Base-by-base conservation (phyloP, 2,888 invertebrate genomes). In the Tachystola acroxantha region DNA sequence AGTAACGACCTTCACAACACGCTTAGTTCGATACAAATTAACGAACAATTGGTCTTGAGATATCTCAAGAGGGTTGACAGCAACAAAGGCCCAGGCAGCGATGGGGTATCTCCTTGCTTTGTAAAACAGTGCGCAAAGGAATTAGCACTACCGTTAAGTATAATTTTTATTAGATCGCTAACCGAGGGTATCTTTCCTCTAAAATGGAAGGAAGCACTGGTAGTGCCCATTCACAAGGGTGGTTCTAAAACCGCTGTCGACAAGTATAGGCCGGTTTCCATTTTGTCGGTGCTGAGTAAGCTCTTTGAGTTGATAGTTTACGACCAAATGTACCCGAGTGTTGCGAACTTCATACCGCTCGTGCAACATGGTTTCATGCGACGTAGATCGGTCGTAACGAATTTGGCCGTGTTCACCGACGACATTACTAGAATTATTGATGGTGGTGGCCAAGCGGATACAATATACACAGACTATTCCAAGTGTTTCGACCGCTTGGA, bases 221-320 rank as follows among this genome's bases (percentile, higher is more conserved):
- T 39, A 5, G 34, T 32, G n/a, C 34, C 39, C 13, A 26, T 39
- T n/a, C 34, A 39, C 22, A 39, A 39, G 26, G 16, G 30, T 9
- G 39, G 31, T 6, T 11, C 31, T 7, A 31, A 14, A 26, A 16
- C 28, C 6, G 14, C 11, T 3, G 22, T 39, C 1, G 34, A 34
- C 30, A 39, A 39, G 26, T 39, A 39, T 26, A 14, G 39, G 11
- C 39, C 39, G 3, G 20, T 39, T 7, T 39, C 39, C 2, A 39
- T 34, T 19, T 11, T 39, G 24, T 34, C 30, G 13, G 36, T 32
- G 11, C 24, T 34, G 3, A 29, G 34, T n/a, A 38, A 38, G 30
- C 9, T 32, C 9, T 24, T 36, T 16, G 36, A 36, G 10, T 25
- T 12, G 12, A 14, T 36, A 9, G 30, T 36, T 14, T 20, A 7